Evolutionary conservation across 1,140 invertebrate species (phyloP).

Genomic region (Cydia amplana): DNA sequence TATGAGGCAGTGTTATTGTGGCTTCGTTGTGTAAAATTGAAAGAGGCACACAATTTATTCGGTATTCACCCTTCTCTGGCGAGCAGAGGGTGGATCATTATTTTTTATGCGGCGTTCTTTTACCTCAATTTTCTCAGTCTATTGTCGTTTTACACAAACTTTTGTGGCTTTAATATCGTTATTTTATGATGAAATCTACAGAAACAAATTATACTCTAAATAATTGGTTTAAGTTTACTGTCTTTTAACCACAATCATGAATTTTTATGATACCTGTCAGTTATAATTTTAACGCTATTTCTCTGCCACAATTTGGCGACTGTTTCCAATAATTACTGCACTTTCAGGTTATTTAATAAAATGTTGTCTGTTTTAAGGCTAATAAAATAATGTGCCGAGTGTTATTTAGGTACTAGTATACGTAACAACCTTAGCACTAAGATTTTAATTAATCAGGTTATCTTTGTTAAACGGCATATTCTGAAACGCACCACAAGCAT

Average conservation of each 20-base stretch:
- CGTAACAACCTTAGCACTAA: no score
- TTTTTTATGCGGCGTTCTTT: slow-evolving; percentile 68
- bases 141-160: slow-evolving; percentile 68
- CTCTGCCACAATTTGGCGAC: no score
- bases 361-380: no score
- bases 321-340: no score
- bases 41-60: slow-evolving; percentile 71
- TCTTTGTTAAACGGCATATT: no score
- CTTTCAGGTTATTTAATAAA: no score
- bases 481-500: no score
- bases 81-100: slow-evolving; percentile 58
- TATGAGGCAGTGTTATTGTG: slow-evolving; percentile 40
- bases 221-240: not conserved
- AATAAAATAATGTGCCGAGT: no score
- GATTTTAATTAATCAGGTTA: no score
- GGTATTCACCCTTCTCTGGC: slow-evolving; percentile 50
- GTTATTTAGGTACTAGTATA: no score
- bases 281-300: not conserved
- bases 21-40: slow-evolving; percentile 59
- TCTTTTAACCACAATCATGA: not conserved
- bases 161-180: slow-evolving; percentile 51
- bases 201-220: not conserved
- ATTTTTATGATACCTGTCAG: not conserved
- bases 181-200: not conserved
- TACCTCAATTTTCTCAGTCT: slow-evolving; percentile 65